Base-by-base conservation (phyloP, 23 tunicate genomes). In the Botrylloides violaceus region DNA sequence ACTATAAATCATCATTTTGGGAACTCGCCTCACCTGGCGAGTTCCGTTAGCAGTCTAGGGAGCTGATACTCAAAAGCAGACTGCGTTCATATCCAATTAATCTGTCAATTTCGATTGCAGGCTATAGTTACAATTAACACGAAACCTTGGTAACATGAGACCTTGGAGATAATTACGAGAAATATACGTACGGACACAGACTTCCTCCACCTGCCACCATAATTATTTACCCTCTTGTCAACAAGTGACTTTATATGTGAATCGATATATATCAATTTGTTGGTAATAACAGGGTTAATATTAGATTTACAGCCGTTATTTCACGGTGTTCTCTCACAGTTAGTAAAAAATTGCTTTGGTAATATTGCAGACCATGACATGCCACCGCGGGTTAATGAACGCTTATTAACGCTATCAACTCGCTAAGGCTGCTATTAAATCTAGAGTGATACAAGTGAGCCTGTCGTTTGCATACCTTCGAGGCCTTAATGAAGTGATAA, bases 121-220 rank as follows among this genome's bases (percentile, higher is more conserved):
- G 15, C 53, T 43, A 7, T 15, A 15, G 53, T 43, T 43, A 7
- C 53, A 43, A 43, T 43, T 43, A 43, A 43, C 53, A 15, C 53
- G 53, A 9, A 43, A 15, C 53, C 53, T 43, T 15, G 12, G 15
- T 43, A 43, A 43, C 53, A 43, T 43, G 53, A 9, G 53, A 43
- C 53, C 53, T 43, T 43, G 9, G 12, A 43, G 53, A 43, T 43
- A 43, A 43, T 43, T 43, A 43, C 53, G 53, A 43, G 53, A 7
- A 43, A 43, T 7, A 43, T 43, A 43, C 53, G 53, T 9, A 43
- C 15, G 53, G 53, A 9, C 53, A 15, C 53, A 15, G 53, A 9
- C 53, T 43, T 43, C 15, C 53, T 43, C 53, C 53, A 43, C 53
- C 53, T 43, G 53, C 53, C 53, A 43, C 53, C 53, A 43, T 43